Evolutionary conservation across 1,140 invertebrate genomes (phyloP), one percentile per base, ranked within the genome.

Genomic region (Maconellicoccus hirsutus): DNA sequence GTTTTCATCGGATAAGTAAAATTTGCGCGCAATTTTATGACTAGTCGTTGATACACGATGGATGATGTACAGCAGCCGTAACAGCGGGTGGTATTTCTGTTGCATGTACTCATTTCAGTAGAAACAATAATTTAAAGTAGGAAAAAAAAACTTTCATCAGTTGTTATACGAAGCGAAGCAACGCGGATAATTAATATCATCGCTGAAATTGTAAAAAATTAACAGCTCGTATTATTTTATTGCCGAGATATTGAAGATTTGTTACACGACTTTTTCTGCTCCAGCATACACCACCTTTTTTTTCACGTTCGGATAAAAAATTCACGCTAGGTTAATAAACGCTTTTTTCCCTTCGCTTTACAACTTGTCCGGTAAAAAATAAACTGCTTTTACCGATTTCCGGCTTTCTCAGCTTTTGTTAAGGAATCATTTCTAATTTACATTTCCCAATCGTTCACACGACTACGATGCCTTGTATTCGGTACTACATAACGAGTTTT

Each of bases 161-260:
- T 66, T 66, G 22, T 66, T 66, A 66, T 66, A 52, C 42, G 16
- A 6, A 19, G 16, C 42, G 6, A 52, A 52, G 42, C 29, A 52
- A 66, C 21, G 21, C 61, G 7, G 4, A 10, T 66, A 66, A 66
- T 66, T 66, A 66, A 66, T 26, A 66, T 66, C 25, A 22, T 66
- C 61, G 61, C 61, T 66, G 61, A 66, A 66, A 66, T 16, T 25
- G 61, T 66, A 66, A 66, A 66, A 66, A 66, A 66, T 66, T 66
- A 66, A 66, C 61, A 66, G 61, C 25, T 66, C 22, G 61, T 25
- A 66, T 23, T 66, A 25, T 66, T 66, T 66, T 25, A 52, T 52
- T 16, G 42, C n/a, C 16, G 4, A 4, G 42, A 52, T 52, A 52
- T 52, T 3, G 42, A 52, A 52, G 42, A 52, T 52, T 52, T 8